Conservation (phyloP, 1,140 invertebrate species). For the Bactericera cockerelli region DNA sequence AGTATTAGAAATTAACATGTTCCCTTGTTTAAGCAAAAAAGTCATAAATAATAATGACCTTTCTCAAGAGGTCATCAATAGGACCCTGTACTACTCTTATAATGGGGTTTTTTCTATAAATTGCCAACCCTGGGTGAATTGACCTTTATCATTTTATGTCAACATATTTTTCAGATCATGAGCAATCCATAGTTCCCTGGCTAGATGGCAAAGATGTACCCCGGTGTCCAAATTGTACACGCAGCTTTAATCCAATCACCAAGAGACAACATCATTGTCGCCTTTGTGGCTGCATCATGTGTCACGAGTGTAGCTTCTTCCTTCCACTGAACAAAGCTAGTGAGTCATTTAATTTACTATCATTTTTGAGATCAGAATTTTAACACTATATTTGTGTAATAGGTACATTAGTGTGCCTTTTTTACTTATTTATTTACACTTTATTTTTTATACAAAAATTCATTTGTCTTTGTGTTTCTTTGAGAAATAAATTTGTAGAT, state of each 20-base stretch:
- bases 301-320: conserved; percentile 82
- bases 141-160: too few relatives aligned
- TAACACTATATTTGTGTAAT: conserved; percentile 33
- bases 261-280: conserved; percentile 90
- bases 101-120: too few relatives aligned
- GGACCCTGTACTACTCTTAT: too few relatives aligned
- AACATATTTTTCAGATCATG: conserved; percentile 42
- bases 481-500: too few relatives aligned
- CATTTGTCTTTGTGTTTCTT: conserved; percentile 1
- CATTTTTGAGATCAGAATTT: too few relatives aligned
- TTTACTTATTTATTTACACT: neutral
- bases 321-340: conserved; percentile 66
- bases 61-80: too few relatives aligned
- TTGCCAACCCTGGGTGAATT: too few relatives aligned
- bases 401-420: conserved; percentile 13
- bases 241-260: conserved; percentile 70
- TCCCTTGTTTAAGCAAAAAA: too few relatives aligned
- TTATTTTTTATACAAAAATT: conserved; percentile 7
- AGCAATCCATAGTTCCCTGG: conserved; percentile 78
- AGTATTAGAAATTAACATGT: too few relatives aligned
- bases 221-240: conserved; percentile 80
- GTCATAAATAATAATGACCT: too few relatives aligned
- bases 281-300: conserved; percentile 89
- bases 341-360: conserved; percentile 39
- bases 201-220: conserved; percentile 77